phyloP scores from a whole-genome alignment of 1,140 invertebrate species.

The Neelides sp. region DNA sequence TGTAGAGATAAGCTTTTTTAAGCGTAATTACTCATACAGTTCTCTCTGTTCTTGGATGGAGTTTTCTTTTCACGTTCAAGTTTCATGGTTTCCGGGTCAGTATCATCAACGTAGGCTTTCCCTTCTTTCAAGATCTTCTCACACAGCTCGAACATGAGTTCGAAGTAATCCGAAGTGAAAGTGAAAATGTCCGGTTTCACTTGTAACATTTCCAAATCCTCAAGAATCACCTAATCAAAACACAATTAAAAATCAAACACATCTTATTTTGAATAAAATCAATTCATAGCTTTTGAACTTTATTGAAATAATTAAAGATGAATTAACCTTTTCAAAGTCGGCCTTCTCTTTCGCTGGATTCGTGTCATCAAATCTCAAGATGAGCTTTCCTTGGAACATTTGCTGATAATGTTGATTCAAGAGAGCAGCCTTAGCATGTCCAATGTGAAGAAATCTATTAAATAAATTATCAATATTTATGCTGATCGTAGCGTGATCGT shows the following conservation, averaged over 20 bases:
- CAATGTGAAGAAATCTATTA: constrained; percentile 84
- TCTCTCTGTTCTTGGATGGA: constrained; percentile 74
- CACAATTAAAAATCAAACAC: constrained; percentile 1
- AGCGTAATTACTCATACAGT: constrained; percentile 44
- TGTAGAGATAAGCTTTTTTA: background rate
- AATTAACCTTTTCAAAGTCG: constrained; percentile 78
- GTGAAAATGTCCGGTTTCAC: constrained; percentile 88
- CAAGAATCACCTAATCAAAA: constrained; percentile 63
- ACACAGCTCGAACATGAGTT: constrained; percentile 74
- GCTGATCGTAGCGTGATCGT: constrained; percentile 3
- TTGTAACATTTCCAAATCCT: constrained; percentile 82
- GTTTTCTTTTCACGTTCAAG: constrained; percentile 76
- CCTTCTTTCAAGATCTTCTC: constrained; percentile 74
- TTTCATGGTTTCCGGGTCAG: constrained; percentile 88
- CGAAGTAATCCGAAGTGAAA: constrained; percentile 95
- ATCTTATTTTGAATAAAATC: background rate
- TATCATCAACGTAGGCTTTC: constrained; percentile 94
- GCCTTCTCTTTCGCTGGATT: constrained; percentile 98
- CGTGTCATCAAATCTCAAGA: constrained; percentile 99
- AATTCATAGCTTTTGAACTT: background rate
- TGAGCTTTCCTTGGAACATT: constrained; percentile 81
- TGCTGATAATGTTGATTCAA: constrained; percentile 96
- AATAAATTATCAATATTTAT: constrained; percentile 28
- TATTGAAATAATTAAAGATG: constrained; percentile 3
- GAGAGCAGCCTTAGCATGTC: constrained; percentile 96